Evolutionary conservation across 1,140 invertebrate genomes (phyloP).

Genomic region (Nylanderia fulva): DNA sequence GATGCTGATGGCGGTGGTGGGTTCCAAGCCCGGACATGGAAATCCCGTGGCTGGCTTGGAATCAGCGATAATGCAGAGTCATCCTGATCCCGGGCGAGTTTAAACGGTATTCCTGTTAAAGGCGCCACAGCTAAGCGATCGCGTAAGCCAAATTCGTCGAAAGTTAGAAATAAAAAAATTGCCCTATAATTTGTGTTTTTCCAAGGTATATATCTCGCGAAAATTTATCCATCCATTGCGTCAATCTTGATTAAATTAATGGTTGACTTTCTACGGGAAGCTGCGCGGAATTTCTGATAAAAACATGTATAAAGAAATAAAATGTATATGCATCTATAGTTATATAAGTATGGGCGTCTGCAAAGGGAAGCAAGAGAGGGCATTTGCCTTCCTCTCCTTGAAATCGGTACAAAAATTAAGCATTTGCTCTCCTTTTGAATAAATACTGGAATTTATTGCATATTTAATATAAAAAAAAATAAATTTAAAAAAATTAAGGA

Average conservation of each 20-base stretch:
- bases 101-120: conserved; percentile 79
- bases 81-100: conserved; percentile 74
- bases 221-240: not conserved
- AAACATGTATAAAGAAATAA: not conserved
- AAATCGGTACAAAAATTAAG: no score
- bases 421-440: no score
- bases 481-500: no score
- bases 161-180: not conserved
- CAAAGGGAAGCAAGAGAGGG: no score
- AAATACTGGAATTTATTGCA: no score
- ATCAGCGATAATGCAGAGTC: conserved; percentile 82
- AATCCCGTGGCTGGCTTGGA: conserved; percentile 82
- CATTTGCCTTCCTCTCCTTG: no score
- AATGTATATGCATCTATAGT: no score
- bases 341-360: no score
- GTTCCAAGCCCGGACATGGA: conserved; percentile 80
- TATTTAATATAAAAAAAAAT: no score
- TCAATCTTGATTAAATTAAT: not conserved
- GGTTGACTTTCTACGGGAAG: not conserved
- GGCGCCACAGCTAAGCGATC: conserved; percentile 67
- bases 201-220: not conserved
- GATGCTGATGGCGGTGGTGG: conserved; percentile 72
- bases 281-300: not conserved
- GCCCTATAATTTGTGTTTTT: not conserved
- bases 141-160: not conserved